A percentile compares a stretch with the other conserved stretches of the same genome.
These are phyloP conservation scores for Reinhardtius hippoglossoides DNA, from an alignment of 2,113 vertebrate species.

Conservation along the genomic window DNA sequence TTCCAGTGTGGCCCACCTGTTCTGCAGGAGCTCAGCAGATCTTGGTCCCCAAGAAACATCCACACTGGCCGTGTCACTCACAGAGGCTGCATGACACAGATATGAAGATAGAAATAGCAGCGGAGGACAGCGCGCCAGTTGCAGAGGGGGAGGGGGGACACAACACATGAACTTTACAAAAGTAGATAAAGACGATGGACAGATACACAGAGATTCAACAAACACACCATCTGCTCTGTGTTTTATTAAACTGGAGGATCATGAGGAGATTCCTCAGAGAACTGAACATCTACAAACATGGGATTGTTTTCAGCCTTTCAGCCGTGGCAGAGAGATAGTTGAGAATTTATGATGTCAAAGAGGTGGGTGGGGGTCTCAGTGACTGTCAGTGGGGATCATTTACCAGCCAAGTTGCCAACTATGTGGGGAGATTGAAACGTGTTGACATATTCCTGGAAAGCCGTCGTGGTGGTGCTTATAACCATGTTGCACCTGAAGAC, in stretches of 20 bases:
- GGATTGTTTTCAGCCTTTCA: constrained; percentile 19
- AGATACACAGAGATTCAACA: not conserved
- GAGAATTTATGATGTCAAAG: constrained; percentile 43
- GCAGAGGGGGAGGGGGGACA: not conserved
- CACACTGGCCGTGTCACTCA: constrained; percentile 21
- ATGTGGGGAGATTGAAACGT: constrained; percentile 1
- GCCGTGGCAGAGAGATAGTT: constrained; percentile 11
- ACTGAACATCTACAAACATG: constrained; percentile 9
- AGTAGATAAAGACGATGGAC: not conserved
- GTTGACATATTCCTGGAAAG: constrained; percentile 35
- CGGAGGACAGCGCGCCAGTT: constrained; percentile 27
- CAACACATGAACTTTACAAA: not conserved
- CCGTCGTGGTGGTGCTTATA: not conserved
- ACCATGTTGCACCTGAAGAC: constrained; percentile 4
- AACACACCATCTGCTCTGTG: constrained; percentile 35
- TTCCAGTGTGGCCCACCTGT: constrained; percentile 27
- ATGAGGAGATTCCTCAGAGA: not conserved
- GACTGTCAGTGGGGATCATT: constrained; percentile 17
- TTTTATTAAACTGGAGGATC: not conserved
- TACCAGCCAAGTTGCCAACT: not conserved
- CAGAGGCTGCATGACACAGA: constrained; percentile 61
- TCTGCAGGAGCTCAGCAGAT: constrained; percentile 20
- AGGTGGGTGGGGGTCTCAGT: constrained; percentile 38
- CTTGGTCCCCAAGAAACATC: constrained; percentile 31
- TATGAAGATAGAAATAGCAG: constrained; percentile 72